Conservation (phyloP, 2,888 invertebrate species). For the Portevinia maculata region DNA sequence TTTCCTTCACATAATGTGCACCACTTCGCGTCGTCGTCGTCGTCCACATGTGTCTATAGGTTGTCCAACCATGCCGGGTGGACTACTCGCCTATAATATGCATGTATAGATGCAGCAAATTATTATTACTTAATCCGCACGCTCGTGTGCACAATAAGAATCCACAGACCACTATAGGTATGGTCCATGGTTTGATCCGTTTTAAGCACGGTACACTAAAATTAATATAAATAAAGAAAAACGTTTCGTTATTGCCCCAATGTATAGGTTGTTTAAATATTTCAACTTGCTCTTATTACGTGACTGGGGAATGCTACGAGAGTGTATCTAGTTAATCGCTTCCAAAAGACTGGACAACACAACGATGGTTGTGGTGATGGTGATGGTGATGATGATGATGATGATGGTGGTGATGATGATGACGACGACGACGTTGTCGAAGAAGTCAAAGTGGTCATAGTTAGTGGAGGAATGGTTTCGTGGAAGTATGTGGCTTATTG, state of each 20-base stretch:
- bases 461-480: constrained; percentile 36
- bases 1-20: constrained; percentile 53
- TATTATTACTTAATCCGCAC: constrained; percentile 62
- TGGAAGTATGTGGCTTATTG: constrained; percentile 64
- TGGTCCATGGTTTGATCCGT: constrained; percentile 10
- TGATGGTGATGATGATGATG: background rate
- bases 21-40: background rate
- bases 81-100: constrained; percentile 20
- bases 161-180: background rate
- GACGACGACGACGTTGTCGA: constrained; percentile 14
- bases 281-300: constrained; percentile 47
- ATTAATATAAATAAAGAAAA: constrained; percentile 57
- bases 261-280: constrained; percentile 19
- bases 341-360: constrained; percentile 38
- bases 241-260: constrained; percentile 1
- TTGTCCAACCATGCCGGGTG: constrained; percentile 11
- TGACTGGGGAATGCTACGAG: constrained; percentile 43
- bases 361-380: background rate
- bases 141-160: constrained; percentile 9
- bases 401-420: background rate
- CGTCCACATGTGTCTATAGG: constrained; percentile 21
- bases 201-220: constrained; percentile 45
- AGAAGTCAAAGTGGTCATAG: constrained; percentile 44
- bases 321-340: constrained; percentile 21
- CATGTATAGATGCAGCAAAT: too few species aligned